Evolutionary conservation across 2,888 invertebrate genomes (phyloP), one percentile per base, ranked within the genome.

Genomic region (Melanargia galathea): DNA sequence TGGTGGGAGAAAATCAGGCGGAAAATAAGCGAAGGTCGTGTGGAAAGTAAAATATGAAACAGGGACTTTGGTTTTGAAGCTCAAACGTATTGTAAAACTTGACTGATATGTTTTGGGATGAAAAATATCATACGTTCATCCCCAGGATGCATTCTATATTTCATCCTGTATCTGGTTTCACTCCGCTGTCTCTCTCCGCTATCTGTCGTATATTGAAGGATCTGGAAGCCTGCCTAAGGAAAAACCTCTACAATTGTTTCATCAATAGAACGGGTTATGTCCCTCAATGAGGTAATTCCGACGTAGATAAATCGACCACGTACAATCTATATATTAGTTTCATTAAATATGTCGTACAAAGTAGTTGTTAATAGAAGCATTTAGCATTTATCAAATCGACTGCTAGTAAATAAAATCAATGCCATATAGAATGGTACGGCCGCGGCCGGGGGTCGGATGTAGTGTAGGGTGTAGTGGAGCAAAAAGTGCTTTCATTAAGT

Each of bases 401-500:
- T 8, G 38, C 11, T 30, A 43, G 55, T 43, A 22, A 46, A 45
- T 30, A 33, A 45, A 57, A 45, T 45, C 20, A 45, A 55, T 33
- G 57, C n/a, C 18, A 35, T 33, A 51, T 46, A 33, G 33, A 57
- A 24, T 46, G 33, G 30, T 22, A 11, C 22, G 20, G 35, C 33
- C 56, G 48, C n/a, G n/a, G n/a, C n/a, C n/a, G n/a, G n/a, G n/a
- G n/a, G n/a, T n/a, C n/a, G n/a, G n/a, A n/a, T n/a, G n/a, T n/a
- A n/a, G n/a, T n/a, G n/a, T n/a, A n/a, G n/a, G 48, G 20, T 46
- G 16, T 46, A 48, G 26, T 20, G 35, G 22, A 48, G 58, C 58
- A 48, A 58, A 58, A 46, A 58, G 48, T 58, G 30, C 35, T 58
- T 48, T 46, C 58, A 58, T 46, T 58, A 58, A 48, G 58, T 58